Evolutionary conservation across 2,797 vertebrate species (phyloP).

Genomic region (Perodicticus potto): DNA sequence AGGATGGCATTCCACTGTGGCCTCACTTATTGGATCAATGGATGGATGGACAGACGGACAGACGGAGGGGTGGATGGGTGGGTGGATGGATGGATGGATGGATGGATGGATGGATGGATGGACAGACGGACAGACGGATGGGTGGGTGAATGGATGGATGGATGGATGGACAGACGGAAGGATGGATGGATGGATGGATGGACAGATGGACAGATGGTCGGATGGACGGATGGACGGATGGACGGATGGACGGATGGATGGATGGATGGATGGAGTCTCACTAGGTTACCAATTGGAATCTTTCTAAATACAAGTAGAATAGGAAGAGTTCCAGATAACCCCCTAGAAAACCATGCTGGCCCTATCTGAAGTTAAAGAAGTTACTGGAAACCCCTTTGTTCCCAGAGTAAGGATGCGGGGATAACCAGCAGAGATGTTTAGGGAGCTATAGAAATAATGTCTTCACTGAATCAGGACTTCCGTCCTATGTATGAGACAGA

Average conservation of each 20-base stretch:
- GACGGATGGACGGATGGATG: no score
- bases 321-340: background rate
- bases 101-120: background rate
- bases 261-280: background rate
- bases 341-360: background rate
- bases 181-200: background rate
- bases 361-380: background rate
- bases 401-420: background rate
- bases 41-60: no score
- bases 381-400: background rate
- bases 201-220: background rate
- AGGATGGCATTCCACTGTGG: background rate
- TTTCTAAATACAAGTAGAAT: background rate
- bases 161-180: no score
- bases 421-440: background rate
- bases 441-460: background rate
- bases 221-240: no score
- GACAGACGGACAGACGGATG: background rate
- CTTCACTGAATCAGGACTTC: background rate
- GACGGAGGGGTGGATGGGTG: background rate
- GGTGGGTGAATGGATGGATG: background rate
- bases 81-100: background rate
- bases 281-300: background rate
- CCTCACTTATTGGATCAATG: background rate
- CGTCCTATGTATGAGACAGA: background rate